phyloP scores from a whole-genome alignment of 2,797 vertebrate species.

The Tragopan temminckii region DNA sequence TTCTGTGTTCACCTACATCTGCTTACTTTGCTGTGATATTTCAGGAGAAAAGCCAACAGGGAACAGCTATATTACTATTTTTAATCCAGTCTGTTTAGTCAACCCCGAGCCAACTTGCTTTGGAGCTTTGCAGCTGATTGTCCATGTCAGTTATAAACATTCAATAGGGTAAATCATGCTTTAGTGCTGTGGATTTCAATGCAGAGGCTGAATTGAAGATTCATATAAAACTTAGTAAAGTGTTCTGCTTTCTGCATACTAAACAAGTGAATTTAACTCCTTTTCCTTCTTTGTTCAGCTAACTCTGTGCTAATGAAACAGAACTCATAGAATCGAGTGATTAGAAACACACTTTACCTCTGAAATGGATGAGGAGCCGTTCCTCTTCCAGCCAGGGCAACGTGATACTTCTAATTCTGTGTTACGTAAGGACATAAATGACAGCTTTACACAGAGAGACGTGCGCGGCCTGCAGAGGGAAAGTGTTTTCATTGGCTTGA shows the following conservation, averaged over 20 bases:
- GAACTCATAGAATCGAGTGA: background rate
- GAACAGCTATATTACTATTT: background rate
- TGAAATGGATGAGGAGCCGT: background rate
- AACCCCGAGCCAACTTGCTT: rapidly evolving
- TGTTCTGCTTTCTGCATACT: background rate
- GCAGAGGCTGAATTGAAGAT: background rate
- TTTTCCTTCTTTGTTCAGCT: background rate
- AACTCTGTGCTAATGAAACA: constrained; percentile 16
- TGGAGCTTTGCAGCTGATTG: background rate
- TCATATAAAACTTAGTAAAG: background rate
- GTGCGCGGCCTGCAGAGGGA: background rate
- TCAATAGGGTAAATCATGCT: background rate
- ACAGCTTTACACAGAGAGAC: constrained; percentile 2
- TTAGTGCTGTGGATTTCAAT: background rate
- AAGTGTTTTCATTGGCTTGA: background rate
- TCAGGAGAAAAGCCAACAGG: background rate
- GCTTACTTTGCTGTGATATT: background rate
- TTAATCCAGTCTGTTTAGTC: background rate
- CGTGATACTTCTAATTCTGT: background rate
- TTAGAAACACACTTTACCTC: constrained; percentile 8
- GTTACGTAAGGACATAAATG: constrained; percentile 24
- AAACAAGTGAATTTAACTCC: background rate
- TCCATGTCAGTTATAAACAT: background rate
- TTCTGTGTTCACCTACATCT: background rate
- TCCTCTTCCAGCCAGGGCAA: background rate